Base-by-base conservation (phyloP, 2,888 invertebrate species). In the Mechanitis mazaeus region DNA sequence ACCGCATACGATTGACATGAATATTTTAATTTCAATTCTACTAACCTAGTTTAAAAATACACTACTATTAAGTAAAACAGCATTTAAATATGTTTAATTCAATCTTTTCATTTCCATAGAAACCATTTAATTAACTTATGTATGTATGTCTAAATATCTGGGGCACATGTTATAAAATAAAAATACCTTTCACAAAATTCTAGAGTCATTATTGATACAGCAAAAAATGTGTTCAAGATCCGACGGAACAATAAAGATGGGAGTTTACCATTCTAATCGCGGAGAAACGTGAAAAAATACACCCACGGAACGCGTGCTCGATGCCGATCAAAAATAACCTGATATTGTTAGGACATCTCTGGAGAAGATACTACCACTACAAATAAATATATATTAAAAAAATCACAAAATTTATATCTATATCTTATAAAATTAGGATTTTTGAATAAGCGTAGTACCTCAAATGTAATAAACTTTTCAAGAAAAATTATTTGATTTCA, bases 281-380 rank as follows among this genome's bases (percentile, higher is more conserved):
- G 63, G 75, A 79, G 82, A 85, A 87, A 85, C 88, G 87, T 87
- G 86, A 87, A 87, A 85, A 84, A 85, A 84, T 86, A 79, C 87
- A 82, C 87, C 87, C 85, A 86, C 81, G 73, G 68, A 75, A 80
- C 87, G 84, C 87, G 85, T 85, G 88, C 85, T 69, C 68, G 71
- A 71, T 69, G 71, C 69, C 70, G 74, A 70, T 72, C 63, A 75
- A 79, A 77, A 76, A 74, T 68, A 66, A 74, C 75, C 75, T 67
- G 71, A 75, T 75, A 72, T 69, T 72, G 67, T 68, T 73, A 50
- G 59, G 45, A 64, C 62, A 70, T 28, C 56, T 67, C 73, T 68
- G 75, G 83, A 86, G 85, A 12, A 71, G 83, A 33, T 75, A 62
- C 47, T 47, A 59, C 64, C 38, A 9, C 45, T 11, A 7, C 12